Evolutionary conservation across 2,888 invertebrate genomes (phyloP).

Genomic region (Leptinotarsa tumamoca): DNA sequence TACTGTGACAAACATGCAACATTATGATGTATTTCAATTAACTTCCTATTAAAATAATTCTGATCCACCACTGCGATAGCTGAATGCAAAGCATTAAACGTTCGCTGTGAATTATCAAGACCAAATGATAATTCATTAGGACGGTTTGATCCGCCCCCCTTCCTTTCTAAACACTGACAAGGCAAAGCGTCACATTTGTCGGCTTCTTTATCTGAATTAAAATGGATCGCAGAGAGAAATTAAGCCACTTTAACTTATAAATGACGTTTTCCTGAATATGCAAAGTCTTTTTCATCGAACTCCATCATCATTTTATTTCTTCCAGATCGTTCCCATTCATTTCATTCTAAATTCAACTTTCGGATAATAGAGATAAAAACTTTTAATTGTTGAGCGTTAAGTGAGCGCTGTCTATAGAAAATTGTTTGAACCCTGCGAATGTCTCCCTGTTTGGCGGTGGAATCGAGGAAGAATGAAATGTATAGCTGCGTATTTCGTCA

Average conservation of each 20-base stretch:
- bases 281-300: conserved; percentile 52
- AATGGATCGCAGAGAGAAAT: conserved; percentile 50
- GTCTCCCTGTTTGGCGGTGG: conserved; percentile 18
- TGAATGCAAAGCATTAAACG: conserved; percentile 49
- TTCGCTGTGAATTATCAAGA: conserved; percentile 53
- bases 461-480: conserved; percentile 19
- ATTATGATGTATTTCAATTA: too few species aligned
- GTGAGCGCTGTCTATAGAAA: conserved; percentile 39
- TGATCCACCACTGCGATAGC: conserved; percentile 27
- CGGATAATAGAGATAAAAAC: conserved; percentile 47
- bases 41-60: conserved; percentile 7
- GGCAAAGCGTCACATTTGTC: conserved; percentile 54
- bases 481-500: conserved; percentile 14
- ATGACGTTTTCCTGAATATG: conserved; percentile 55
- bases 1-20: too few species aligned
- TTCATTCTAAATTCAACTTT: conserved; percentile 36
- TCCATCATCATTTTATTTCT: conserved; percentile 50
- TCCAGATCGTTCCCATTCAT: conserved; percentile 38
- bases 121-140: conserved; percentile 60
- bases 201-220: conserved; percentile 52
- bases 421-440: conserved; percentile 33
- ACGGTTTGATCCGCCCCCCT: conserved; percentile 51
- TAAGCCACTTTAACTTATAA: conserved; percentile 55
- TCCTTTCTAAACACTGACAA: conserved; percentile 47
- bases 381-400: conserved; percentile 45